Conservation (phyloP, 2,113 vertebrate species). For the Malurus cyaneus region DNA sequence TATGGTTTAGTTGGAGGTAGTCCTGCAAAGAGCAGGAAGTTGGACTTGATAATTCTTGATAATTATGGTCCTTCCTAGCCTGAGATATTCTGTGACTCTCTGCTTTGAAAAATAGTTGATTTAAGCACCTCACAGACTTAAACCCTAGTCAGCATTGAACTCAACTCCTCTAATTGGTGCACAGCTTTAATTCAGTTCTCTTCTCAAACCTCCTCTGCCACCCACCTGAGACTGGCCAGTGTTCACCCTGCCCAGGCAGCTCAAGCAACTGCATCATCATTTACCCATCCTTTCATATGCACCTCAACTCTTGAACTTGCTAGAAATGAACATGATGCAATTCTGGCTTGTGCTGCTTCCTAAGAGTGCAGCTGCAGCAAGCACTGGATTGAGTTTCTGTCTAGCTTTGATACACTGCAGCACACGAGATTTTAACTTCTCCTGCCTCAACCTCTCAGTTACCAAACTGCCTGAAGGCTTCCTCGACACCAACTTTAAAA, state of each 20-base stretch:
- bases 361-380: slow-evolving; percentile 4
- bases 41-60: not conserved
- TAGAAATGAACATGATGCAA: slow-evolving; percentile 29
- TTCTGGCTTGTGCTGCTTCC: slow-evolving; percentile 32
- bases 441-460: slow-evolving; percentile 20
- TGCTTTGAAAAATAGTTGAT: not conserved
- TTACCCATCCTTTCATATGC: not conserved
- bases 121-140: not conserved
- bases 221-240: not conserved
- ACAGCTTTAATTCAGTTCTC: not conserved
- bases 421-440: not conserved
- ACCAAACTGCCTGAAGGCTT: slow-evolving; percentile 27
- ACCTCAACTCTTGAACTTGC: not conserved
- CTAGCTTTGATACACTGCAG: not conserved
- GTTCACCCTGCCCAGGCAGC: not conserved
- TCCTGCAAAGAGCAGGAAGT: not conserved
- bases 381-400: slow-evolving; percentile 47
- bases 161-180: not conserved
- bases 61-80: not conserved
- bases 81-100: not conserved
- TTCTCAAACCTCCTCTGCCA: not conserved
- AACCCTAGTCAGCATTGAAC: not conserved
- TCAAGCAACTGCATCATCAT: not conserved
- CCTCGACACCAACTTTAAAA: slow-evolving; percentile 21
- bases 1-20: not conserved